Conservation (phyloP, 2,888 invertebrate species). For the Drosophila birchii region DNA sequence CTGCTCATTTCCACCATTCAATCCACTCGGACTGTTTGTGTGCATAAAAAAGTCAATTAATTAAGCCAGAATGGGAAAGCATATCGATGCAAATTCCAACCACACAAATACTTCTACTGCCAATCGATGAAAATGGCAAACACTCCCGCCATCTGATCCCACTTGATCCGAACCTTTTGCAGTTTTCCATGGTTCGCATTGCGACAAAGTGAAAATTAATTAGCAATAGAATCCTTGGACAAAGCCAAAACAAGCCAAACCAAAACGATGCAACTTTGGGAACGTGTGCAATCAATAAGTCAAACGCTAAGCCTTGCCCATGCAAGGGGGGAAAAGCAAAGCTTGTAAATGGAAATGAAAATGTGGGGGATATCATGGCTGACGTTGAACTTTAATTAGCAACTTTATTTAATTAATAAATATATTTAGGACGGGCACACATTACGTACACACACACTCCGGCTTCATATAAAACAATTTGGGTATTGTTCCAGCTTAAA, state of each 20-base stretch:
- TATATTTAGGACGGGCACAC: slow-evolving; percentile 24
- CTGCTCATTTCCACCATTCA: not conserved
- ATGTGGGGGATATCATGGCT: slow-evolving; percentile 26
- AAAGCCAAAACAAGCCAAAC: slow-evolving; percentile 29
- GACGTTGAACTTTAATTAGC: slow-evolving; percentile 49
- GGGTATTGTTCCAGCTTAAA: slow-evolving; percentile 45
- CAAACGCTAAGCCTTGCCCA: slow-evolving; percentile 45
- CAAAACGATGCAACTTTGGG: slow-evolving; percentile 6
- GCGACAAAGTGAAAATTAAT: slow-evolving; percentile 53
- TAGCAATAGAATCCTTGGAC: slow-evolving; percentile 33
- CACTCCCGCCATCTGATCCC: slow-evolving; percentile 11
- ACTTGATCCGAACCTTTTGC: slow-evolving; percentile 20
- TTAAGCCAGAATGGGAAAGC: slow-evolving; percentile 13
- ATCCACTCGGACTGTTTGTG: slow-evolving; percentile 3
- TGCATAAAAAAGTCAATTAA: slow-evolving; percentile 25
- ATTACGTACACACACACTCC: not conserved
- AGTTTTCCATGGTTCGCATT: slow-evolving; percentile 30
- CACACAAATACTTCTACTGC: slow-evolving; percentile 14
- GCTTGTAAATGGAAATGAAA: slow-evolving; percentile 2
- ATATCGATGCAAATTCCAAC: slow-evolving; percentile 20
- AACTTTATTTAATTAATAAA: slow-evolving; percentile 68
- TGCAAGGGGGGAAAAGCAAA: slow-evolving; percentile 24
- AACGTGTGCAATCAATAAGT: slow-evolving; percentile 49
- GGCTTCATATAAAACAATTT: slow-evolving; percentile 37
- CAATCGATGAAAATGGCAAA: slow-evolving; percentile 1